Conservation (phyloP, 2,113 vertebrate genomes). For the Microtus richardsoni region DNA sequence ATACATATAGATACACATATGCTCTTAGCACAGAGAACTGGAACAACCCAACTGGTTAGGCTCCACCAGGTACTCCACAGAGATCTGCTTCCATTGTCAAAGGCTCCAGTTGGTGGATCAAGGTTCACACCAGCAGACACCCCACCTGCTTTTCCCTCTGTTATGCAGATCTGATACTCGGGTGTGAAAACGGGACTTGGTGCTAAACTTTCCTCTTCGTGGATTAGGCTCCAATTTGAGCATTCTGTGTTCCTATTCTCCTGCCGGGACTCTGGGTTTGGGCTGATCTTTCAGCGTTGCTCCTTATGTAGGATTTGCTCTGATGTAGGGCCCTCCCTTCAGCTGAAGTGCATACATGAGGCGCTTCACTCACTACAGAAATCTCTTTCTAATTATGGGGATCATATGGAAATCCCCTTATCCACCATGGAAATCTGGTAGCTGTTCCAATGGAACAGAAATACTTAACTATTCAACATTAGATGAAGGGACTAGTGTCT, state of each 20-base stretch:
- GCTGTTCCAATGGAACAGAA: conserved; percentile 71
- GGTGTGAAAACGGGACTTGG: neutral
- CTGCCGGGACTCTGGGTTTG: neutral
- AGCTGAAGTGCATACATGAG: conserved; percentile 56
- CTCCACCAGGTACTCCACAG: neutral
- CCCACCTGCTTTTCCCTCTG: neutral
- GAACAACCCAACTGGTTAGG: neutral
- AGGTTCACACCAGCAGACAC: neutral
- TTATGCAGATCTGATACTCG: neutral
- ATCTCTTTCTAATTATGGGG: conserved; percentile 79
- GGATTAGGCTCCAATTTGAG: conserved; percentile 19
- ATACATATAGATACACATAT: too few relatives aligned
- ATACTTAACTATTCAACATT: conserved; percentile 67
- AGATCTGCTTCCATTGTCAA: neutral
- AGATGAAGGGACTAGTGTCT: conserved; percentile 48
- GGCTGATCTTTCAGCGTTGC: neutral
- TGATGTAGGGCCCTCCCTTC: neutral
- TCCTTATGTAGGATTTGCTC: conserved; percentile 61
- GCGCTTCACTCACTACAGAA: conserved; percentile 67
- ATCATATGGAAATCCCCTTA: conserved; percentile 77
- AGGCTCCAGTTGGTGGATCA: neutral
- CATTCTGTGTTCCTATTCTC: neutral
- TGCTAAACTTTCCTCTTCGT: neutral
- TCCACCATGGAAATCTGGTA: conserved; percentile 74
- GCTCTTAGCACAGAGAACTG: neutral